Evolutionary conservation across 2,113 vertebrate species (phyloP).

Genomic region (Noturus placidus): DNA sequence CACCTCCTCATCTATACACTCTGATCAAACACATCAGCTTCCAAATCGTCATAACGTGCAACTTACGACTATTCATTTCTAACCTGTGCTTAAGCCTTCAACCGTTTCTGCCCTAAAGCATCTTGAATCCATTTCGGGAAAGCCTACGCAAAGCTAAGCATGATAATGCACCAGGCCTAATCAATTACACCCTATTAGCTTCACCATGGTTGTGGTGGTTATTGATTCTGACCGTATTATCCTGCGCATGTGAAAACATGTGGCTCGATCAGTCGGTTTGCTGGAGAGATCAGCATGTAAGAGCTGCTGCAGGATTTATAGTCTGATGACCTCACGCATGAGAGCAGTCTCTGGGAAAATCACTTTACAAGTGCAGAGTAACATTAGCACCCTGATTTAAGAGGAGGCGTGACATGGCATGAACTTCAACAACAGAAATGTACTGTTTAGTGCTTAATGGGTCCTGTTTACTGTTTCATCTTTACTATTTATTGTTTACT

Average conservation of each 20-base stretch:
- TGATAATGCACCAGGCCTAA: conserved; percentile 12
- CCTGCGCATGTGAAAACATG: conserved; percentile 1
- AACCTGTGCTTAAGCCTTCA: neutral
- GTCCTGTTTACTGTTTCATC: neutral
- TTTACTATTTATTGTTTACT: neutral
- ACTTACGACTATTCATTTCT: neutral
- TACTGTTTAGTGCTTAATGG: neutral
- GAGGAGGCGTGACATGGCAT: neutral
- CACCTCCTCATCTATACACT: neutral
- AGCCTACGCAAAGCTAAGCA: neutral
- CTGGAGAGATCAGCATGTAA: neutral
- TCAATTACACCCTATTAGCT: conserved; percentile 38
- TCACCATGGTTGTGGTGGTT: neutral
- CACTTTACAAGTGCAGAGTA: neutral
- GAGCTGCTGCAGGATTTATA: conserved; percentile 14
- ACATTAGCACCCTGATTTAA: too few relatives aligned
- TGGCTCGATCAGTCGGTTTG: neutral
- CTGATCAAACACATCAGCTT: neutral
- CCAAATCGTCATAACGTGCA: neutral
- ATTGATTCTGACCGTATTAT: neutral
- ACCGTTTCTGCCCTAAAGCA: neutral
- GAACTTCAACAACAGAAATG: neutral
- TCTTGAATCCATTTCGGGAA: neutral
- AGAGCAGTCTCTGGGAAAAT: neutral
- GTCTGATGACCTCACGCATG: conserved; percentile 8